These are phyloP conservation scores for Meteorus sp. DNA, from an alignment of 1,140 invertebrate genomes.

Conservation along the genomic window DNA sequence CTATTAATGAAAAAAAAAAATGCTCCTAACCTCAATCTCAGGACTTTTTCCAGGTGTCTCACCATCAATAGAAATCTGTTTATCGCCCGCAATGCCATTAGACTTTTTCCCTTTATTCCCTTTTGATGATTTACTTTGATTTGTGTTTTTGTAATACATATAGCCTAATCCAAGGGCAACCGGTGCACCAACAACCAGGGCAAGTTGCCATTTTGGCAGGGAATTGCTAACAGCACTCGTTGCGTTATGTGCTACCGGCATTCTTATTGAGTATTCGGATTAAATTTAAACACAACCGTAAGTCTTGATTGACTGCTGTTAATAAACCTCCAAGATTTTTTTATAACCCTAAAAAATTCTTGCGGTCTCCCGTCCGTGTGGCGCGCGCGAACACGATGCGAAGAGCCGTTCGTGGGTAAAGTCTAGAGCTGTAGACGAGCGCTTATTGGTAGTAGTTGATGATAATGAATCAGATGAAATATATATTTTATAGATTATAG, in stretches of 20 bases:
- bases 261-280: no score
- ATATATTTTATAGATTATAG: no score
- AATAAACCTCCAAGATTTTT: no score
- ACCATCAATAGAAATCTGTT: constrained; percentile 58
- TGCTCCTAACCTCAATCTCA: constrained; percentile 51
- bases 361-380: no score
- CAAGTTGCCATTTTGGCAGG: constrained; percentile 73
- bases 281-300: no score
- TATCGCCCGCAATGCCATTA: constrained; percentile 45
- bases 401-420: no score
- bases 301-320: no score
- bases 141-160: constrained; percentile 71
- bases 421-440: no score
- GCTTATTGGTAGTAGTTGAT: no score
- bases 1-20: constrained; percentile 2
- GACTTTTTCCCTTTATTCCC: constrained; percentile 35
- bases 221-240: constrained; percentile 39
- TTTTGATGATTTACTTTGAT: constrained; percentile 36
- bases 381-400: no score
- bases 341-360: no score
- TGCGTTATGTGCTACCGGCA: constrained; percentile 43
- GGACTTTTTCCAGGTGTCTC: constrained; percentile 35
- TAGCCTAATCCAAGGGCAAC: constrained; percentile 79
- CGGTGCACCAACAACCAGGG: constrained; percentile 77
- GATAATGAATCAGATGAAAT: no score